Evolutionary conservation across 2,797 vertebrate genomes (phyloP).

Genomic region (Artibeus jamaicensis): DNA sequence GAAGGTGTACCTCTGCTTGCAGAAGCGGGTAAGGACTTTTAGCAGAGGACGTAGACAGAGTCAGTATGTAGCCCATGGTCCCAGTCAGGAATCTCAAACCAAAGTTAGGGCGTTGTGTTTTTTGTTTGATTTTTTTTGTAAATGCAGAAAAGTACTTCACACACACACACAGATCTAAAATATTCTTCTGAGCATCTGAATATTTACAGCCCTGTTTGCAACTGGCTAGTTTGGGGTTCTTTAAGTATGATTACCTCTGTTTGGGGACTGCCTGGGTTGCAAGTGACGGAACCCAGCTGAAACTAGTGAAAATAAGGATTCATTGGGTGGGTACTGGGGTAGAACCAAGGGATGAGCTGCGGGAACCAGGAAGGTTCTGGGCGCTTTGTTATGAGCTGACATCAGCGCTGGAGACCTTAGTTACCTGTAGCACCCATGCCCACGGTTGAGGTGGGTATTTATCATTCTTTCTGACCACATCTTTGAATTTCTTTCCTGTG

Average conservation of each 20-base stretch:
- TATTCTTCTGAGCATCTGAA: background rate
- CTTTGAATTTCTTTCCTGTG: background rate
- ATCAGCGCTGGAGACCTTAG: background rate
- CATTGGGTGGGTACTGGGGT: background rate
- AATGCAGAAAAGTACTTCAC: background rate
- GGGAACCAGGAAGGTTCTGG: background rate
- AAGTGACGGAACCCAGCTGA: background rate
- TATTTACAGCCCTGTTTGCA: background rate
- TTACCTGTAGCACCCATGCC: background rate
- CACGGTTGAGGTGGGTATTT: background rate
- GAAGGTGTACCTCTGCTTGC: background rate
- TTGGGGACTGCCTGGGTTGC: background rate
- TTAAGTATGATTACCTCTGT: background rate
- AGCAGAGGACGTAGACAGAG: background rate
- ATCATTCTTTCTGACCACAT: background rate
- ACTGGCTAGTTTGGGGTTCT: background rate
- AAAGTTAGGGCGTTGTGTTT: background rate
- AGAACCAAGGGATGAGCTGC: background rate
- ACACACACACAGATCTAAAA: background rate
- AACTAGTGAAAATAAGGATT: background rate
- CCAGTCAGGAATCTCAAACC: background rate
- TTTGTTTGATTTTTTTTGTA: constrained; percentile 9
- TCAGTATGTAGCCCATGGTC: background rate
- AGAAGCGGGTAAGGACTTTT: background rate
- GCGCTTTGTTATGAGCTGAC: background rate